Evolutionary conservation across 2,113 vertebrate genomes (phyloP), one percentile per base, ranked within the genome.

Genomic region (western clawed frog (Xenopus tropicalis)): DNA sequence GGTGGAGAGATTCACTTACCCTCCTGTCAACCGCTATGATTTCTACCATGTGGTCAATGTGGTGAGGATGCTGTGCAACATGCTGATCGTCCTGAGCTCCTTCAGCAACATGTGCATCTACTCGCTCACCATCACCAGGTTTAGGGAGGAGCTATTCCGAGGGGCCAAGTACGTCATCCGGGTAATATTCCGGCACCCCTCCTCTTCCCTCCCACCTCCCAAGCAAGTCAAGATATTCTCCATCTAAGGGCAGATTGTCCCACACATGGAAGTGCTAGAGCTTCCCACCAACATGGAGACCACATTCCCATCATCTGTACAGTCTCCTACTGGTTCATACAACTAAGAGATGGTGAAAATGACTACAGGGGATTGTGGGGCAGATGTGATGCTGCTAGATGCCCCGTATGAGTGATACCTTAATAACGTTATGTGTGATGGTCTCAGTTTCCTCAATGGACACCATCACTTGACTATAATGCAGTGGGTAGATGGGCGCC

Each of bases 51-150:
- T 74, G 0, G 54, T 77, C 0, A 71, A 71, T 14, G 66, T 79
- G 48, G 68, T 68, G 21, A 43, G 74, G 16, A 77, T 69, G 65
- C 14, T 59, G 1, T 57, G 57, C 42, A 72, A 77, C 57, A 77
- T 73, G 74, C 70, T 79, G 9, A 71, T 69, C 52, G 44, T 69
- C 43, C 54, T 73, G 20, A 77, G 70, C 43, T 72, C 74, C 11
- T 72, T 71, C 54, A 77, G 70, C 29, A 72, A 77, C 44, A n/a
- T 77, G 12, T 77, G 74, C 3, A 61, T 79, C 66, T 79, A 75
- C 61, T 66, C 78, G 1, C 42, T 79, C n/a, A 69, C 70, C 20
- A 51, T 77, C 59, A 57, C 52, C 14, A 77, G 69, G 61, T 79
- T 79, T 66, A 52, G 74, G 20, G 51, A 77, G 21, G 69, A 79